Conservation (phyloP, 1,140 invertebrate genomes). For the Caerostris extrusa region DNA sequence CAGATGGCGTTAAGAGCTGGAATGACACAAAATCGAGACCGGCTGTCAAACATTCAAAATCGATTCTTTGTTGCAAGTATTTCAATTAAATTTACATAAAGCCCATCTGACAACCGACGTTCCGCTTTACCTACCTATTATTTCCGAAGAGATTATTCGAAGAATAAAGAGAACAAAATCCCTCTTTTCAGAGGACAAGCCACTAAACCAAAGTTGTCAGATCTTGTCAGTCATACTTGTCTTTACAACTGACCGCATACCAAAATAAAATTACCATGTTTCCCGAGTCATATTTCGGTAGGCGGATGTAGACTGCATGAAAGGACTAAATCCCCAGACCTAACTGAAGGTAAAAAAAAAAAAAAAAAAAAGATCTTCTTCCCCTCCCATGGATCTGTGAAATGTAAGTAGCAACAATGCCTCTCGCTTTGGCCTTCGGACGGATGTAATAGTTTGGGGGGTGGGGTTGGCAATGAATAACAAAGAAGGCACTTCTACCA, state of each 20-base stretch:
- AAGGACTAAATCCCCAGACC: not conserved
- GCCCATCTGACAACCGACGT: not conserved
- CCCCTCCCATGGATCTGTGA: not conserved
- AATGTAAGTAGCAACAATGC: not conserved
- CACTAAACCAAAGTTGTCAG: constrained; percentile 1
- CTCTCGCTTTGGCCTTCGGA: too few relatives aligned
- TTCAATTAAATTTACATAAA: constrained; percentile 10
- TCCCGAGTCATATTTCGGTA: not conserved
- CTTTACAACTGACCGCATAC: constrained; percentile 17
- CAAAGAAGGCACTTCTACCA: not conserved
- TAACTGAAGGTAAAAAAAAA: not conserved
- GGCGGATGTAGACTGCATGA: not conserved
- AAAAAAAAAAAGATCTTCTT: too few relatives aligned
- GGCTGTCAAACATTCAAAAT: not conserved
- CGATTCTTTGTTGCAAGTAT: not conserved
- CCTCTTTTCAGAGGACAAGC: not conserved
- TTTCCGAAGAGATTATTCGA: not conserved
- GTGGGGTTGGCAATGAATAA: not conserved
- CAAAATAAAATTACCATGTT: not conserved
- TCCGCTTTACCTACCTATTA: not conserved
- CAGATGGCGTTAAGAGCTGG: not conserved
- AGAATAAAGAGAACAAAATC: not conserved
- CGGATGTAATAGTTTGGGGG: not conserved
- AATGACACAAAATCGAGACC: not conserved
- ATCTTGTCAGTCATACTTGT: not conserved